phyloP scores from a whole-genome alignment of 2,888 invertebrate genomes.

The Allophyes oxyacanthae region DNA sequence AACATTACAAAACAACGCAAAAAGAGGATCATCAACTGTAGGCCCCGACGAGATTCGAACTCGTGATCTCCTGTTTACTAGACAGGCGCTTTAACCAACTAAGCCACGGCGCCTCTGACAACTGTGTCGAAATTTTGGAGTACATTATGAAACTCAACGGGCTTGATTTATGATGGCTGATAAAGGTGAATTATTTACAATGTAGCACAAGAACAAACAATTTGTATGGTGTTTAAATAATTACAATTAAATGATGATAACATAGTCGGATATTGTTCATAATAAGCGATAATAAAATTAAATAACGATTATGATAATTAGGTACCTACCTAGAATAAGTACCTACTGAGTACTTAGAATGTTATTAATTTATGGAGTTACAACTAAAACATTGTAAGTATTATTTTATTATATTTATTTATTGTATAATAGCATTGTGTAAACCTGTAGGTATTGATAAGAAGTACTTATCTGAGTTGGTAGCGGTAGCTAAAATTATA shows the following conservation, averaged over 20 bases:
- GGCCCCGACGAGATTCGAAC: slow-evolving; percentile 93
- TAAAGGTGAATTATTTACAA: slow-evolving; percentile 24
- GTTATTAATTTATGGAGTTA: no score
- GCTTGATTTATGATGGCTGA: slow-evolving; percentile 13
- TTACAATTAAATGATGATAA: slow-evolving; percentile 26
- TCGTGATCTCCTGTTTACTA: slow-evolving; percentile 94
- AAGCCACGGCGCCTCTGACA: slow-evolving; percentile 90
- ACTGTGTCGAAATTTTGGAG: slow-evolving; percentile 51
- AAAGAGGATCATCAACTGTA: slow-evolving; percentile 53
- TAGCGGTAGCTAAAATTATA: no score
- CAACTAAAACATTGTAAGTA: no score
- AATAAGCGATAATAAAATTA: slow-evolving; percentile 17
- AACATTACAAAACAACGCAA: neutral
- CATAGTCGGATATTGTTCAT: slow-evolving; percentile 9
- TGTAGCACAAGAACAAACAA: slow-evolving; percentile 18
- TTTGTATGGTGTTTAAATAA: slow-evolving; percentile 14
- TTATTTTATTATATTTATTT: no score
- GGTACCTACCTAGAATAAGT: no score
- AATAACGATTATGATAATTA: neutral
- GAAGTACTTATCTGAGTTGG: no score
- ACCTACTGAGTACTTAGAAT: no score
- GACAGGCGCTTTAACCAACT: slow-evolving; percentile 93
- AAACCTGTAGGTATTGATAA: no score
- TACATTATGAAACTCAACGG: neutral
- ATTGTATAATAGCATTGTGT: no score